A percentile compares a stretch with the other conserved stretches of the same genome.
Evolutionary conservation across 1,140 invertebrate species (phyloP).

Genomic region (Muscidifurax raptorellus): DNA sequence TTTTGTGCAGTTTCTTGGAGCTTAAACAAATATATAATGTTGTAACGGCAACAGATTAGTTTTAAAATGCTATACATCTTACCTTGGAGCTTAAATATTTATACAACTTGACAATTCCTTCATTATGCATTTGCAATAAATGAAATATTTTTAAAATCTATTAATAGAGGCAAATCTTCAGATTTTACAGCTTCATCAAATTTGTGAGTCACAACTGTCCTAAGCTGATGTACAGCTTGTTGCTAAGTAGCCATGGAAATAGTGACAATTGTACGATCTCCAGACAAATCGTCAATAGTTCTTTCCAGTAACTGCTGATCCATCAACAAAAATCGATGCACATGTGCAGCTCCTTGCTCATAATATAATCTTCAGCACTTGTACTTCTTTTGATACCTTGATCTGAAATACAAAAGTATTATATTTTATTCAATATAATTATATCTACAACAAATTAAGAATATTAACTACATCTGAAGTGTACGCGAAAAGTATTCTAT

Average conservation of each 20-base stretch:
- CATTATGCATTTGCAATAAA: constrained; percentile 92
- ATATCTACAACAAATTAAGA: constrained; percentile 4
- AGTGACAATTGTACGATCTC: constrained; percentile 82
- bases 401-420: constrained; percentile 59
- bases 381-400: constrained; percentile 71
- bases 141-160: constrained; percentile 99
- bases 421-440: background rate
- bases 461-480: constrained; percentile 25
- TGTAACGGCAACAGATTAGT: background rate
- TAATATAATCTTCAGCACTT: constrained; percentile 81
- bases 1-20: constrained; percentile 85
- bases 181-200: constrained; percentile 95
- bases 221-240: constrained; percentile 87
- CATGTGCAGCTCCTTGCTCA: constrained; percentile 95
- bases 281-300: constrained; percentile 85
- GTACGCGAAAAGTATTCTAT: too few species aligned
- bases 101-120: constrained; percentile 95
- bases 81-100: constrained; percentile 90
- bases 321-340: constrained; percentile 96
- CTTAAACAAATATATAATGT: constrained; percentile 62
- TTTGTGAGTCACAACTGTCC: constrained; percentile 83
- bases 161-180: constrained; percentile 95
- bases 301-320: constrained; percentile 91
- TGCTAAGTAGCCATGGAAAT: constrained; percentile 90
- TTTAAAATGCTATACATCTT: constrained; percentile 40